Evolutionary conservation across 64 coral and sea anemone species (phyloP), one percentile per base, ranked within the genome.

Genomic region (Catalaphyllia jardinei): DNA sequence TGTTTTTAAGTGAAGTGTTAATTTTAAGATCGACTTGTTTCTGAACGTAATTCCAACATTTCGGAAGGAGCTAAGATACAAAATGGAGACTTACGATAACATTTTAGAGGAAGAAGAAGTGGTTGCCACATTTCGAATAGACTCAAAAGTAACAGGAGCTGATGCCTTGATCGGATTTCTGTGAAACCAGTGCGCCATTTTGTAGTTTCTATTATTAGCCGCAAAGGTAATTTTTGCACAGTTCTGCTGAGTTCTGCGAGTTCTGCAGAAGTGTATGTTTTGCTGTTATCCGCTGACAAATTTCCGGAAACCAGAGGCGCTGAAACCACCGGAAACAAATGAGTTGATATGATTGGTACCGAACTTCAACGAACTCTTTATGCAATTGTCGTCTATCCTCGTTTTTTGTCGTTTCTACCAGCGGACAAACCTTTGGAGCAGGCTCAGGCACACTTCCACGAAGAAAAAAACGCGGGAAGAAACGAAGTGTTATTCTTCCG

Each of bases 111-210:
- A 86, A 30, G 91, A 87, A 50, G 93, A 80, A 78, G 90, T 95
- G 19, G 90, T 93, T 39, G 94, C 94, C 38, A 93, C 90, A 87
- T 87, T 73, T 52, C 91, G 90, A 31, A 99, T 35, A 67, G 91
- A 83, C 74, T 99, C 97, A 89, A 99, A 99, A n/a, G 93, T 93
- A 20, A 99, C 97, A 51, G 97, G 90, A 61, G 93, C 97, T 67
- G 97, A 92, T 81, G 97, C 97, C 79, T 99, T 99, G 31, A 99
- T 93, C 1, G 97, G 94, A 72, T 99, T 99, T 93, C 97, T 87
- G 73, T 99, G 97, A 91, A 99, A 99, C 97, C 97, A 99, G 71
- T 99, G 94, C 84, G 97, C 97, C 97, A 99, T 99, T 28, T 84
- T 92, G 46, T 60, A 85, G 79, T 91, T 87, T 52, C 38, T 52